Evolutionary conservation across 2,888 invertebrate species (phyloP).

Genomic region (Melanostoma scalare): DNA sequence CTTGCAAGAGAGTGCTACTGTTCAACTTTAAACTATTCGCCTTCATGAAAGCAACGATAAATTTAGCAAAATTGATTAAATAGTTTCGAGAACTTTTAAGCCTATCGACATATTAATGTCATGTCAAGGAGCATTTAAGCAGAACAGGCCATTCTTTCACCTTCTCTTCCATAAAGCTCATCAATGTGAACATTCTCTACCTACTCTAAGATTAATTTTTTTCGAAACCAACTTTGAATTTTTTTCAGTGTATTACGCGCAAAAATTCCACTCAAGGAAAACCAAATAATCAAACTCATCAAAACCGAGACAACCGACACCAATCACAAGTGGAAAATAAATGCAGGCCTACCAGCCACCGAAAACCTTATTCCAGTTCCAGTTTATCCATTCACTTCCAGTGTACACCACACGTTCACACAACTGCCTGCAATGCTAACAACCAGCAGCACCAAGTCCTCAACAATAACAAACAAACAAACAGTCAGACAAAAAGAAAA

Average conservation of each 20-base stretch:
- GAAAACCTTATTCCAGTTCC: conserved; percentile 38
- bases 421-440: conserved; percentile 2
- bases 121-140: no score
- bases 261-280: not conserved
- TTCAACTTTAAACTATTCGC: no score
- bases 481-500: no score
- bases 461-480: conserved; percentile 10
- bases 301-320: conserved; percentile 19
- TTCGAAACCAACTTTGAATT: not conserved
- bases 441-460: conserved; percentile 2
- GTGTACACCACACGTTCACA: conserved; percentile 30
- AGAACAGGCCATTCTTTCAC: no score
- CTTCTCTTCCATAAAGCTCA: no score
- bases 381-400: conserved; percentile 64
- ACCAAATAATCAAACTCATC: conserved; percentile 10
- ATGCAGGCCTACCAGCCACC: conserved; percentile 9
- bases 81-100: no score
- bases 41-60: no score
- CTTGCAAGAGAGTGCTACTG: no score
- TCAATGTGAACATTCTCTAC: no score
- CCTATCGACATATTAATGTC: no score
- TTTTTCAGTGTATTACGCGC: not conserved
- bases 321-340: conserved; percentile 34
- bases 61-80: no score
- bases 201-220: no score